phyloP scores from a whole-genome alignment of 2,888 invertebrate genomes.

The Drosophila birchii region DNA sequence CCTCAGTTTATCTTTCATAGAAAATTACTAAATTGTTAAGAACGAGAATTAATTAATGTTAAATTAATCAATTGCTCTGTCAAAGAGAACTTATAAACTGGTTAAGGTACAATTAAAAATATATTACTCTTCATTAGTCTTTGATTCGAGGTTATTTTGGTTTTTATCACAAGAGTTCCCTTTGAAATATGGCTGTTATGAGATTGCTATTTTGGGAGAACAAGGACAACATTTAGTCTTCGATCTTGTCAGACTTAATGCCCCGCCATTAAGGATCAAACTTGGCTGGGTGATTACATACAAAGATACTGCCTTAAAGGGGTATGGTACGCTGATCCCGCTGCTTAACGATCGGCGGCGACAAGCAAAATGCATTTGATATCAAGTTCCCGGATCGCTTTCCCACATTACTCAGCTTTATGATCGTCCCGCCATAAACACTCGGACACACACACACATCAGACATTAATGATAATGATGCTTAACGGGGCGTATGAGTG shows the following conservation, averaged over 20 bases:
- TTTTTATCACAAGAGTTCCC: not conserved
- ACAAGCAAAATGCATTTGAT: slow-evolving; percentile 36
- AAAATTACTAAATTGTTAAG: not conserved
- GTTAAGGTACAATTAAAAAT: not conserved
- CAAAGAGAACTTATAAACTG: not conserved
- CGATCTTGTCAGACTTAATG: slow-evolving; percentile 14
- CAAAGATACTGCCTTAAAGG: slow-evolving; percentile 13
- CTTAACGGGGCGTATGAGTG: slow-evolving; percentile 56
- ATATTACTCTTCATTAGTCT: not conserved
- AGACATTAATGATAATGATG: slow-evolving; percentile 63
- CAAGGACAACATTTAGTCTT: slow-evolving; percentile 11
- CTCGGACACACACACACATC: slow-evolving; percentile 29
- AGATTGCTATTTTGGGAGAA: slow-evolving; percentile 3
- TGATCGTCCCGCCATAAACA: slow-evolving; percentile 51
- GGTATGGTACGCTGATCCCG: slow-evolving; percentile 23
- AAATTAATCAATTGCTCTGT: not conserved
- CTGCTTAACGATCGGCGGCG: slow-evolving; percentile 35
- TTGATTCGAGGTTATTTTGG: not conserved
- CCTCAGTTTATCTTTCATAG: no score
- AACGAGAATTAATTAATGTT: no score
- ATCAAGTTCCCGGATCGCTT: slow-evolving; percentile 37
- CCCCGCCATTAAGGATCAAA: slow-evolving; percentile 20
- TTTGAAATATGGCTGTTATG: not conserved
- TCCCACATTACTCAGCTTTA: slow-evolving; percentile 71
- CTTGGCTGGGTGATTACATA: slow-evolving; percentile 4